Conservation (phyloP, 53 echinoderm and acorn worm species). For the Patiria pectinifera region DNA sequence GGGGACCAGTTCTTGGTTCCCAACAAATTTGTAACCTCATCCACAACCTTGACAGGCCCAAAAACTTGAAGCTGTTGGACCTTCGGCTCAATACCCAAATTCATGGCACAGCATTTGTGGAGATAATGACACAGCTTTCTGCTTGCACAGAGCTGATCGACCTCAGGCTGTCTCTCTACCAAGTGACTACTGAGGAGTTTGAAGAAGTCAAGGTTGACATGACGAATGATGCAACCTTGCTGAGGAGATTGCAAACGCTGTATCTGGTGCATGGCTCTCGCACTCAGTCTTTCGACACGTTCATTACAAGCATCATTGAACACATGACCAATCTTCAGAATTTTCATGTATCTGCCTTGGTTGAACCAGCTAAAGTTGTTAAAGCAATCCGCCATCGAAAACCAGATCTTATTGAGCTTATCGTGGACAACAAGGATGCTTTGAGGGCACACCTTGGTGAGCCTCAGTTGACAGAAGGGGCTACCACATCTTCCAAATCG, state of each 20-base stretch:
- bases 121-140: not conserved
- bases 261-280: not conserved
- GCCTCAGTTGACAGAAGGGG: too few species aligned
- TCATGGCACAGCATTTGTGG: not conserved
- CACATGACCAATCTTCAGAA: not conserved
- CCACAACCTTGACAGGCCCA: not conserved
- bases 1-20: not conserved
- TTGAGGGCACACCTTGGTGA: too few species aligned
- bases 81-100: not conserved
- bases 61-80: not conserved
- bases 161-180: not conserved
- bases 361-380: not conserved
- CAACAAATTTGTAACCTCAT: not conserved
- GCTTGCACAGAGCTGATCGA: not conserved
- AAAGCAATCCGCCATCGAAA: not conserved
- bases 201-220: not conserved
- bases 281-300: not conserved
- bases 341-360: conserved; percentile 1
- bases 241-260: not conserved
- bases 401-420: too few species aligned
- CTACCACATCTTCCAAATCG: too few species aligned
- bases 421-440: too few species aligned
- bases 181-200: not conserved
- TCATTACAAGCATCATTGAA: not conserved
- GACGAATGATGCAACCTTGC: not conserved